Base-by-base conservation (phyloP, 2,888 invertebrate genomes). In the Eupithecia tripunctaria region DNA sequence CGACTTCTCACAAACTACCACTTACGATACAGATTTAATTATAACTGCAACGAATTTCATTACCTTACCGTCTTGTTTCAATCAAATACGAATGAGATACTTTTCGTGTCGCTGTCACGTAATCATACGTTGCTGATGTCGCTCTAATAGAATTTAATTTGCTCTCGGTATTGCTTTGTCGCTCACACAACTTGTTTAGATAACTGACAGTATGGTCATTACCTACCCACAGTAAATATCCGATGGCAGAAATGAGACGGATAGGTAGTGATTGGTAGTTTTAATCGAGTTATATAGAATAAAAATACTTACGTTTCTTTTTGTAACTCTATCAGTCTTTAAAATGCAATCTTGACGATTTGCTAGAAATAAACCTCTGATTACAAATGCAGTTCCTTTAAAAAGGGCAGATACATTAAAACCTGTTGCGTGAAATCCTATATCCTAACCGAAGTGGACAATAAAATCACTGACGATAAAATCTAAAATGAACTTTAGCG, bases 141-240 rank as follows among this genome's bases (percentile, higher is more conserved):
- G 86, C 86, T 85, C 82, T 93, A 92, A 93, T 93, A 91, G 90
- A 93, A 89, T 93, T 92, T 91, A 92, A 93, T 94, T 91, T 86
- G 81, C 77, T 78, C 80, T 83, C 81, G 83, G 81, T 82, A 80
- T 74, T 80, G 81, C 79, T 77, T 79, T 76, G 77, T 76, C 76
- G 79, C 80, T 82, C 79, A 82, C 79, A 79, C 77, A 88, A 88
- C 86, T 84, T 74, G 86, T 86, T 86, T 81, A 36, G 59, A 38
- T 29, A 56, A 69, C 38, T 62, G 41, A 47, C 41, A 36, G 32
- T n/a, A 43, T 63, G 38, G 47, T 41, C n/a, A 21, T 36, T 63
- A 63, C 18, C 29, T 38, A 38, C 32, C 56, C 18, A 18, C 32
- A 10, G 18, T 38, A 25, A n/a, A 64, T 41, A 56, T 51, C 56